These are phyloP conservation scores for Strix aluco DNA, from an alignment of 2,113 vertebrate species.

Conservation along the genomic window DNA sequence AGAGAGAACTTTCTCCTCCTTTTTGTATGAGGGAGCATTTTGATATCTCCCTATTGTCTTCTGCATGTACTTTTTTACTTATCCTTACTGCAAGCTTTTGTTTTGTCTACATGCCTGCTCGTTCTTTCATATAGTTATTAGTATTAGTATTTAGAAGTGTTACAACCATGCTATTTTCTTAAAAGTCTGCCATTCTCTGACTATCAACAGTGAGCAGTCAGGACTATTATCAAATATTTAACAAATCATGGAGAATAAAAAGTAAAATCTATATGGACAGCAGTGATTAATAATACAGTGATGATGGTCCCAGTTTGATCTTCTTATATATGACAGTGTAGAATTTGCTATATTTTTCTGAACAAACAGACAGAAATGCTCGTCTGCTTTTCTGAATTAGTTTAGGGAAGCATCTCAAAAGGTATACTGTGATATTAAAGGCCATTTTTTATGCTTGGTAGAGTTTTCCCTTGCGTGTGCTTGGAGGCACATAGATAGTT, in stretches of 20 bases:
- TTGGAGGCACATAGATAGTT: conserved; percentile 18
- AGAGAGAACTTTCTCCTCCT: neutral
- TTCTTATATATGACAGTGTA: neutral
- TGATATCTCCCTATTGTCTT: neutral
- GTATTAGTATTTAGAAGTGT: neutral
- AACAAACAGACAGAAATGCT: conserved; percentile 17
- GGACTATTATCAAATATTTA: neutral
- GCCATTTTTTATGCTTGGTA: conserved; percentile 49
- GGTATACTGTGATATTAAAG: conserved; percentile 69
- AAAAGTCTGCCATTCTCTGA: neutral
- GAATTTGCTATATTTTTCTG: conserved; percentile 6
- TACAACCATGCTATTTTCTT: neutral
- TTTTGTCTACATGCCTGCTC: too few species aligned
- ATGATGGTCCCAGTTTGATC: neutral
- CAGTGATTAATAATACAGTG: neutral
- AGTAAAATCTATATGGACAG: neutral
- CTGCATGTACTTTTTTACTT: neutral
- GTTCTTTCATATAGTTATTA: neutral
- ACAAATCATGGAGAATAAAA: neutral
- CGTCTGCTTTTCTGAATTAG: conserved; percentile 56
- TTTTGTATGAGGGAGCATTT: neutral
- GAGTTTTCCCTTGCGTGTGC: conserved; percentile 45
- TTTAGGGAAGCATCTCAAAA: conserved; percentile 61
- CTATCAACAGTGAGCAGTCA: neutral
- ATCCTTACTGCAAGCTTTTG: neutral